Base-by-base conservation (phyloP, 2,113 vertebrate genomes). In the Xenotilapia longispinis region DNA sequence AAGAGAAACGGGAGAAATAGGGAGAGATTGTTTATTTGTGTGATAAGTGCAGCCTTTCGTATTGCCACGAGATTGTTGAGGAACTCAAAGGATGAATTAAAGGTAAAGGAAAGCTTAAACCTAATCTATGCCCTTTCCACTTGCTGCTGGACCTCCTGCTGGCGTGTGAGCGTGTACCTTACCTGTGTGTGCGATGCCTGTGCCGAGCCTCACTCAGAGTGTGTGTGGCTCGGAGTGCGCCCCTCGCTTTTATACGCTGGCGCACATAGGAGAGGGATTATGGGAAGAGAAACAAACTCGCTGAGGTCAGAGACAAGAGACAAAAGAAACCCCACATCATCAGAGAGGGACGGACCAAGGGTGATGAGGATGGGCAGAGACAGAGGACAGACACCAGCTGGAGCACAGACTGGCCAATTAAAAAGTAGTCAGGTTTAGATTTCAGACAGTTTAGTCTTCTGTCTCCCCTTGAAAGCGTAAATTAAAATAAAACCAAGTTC, bases 251-350 rank as follows among this genome's bases (percentile, higher is more conserved):
- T 97, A 97, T 97, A 97, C 94, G 83, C 97, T 97, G 96, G 96
- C 96, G 94, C 93, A 65, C 94, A 93, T 80, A 54, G 90, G 89
- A 88, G 91, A 83, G 87, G 96, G 96, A 97, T 97, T 96, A 97
- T 31, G 6, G 53, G 33, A 9, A 88, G 86, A 96, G 94, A 97
- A 96, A 92, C 82, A 93, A 96, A 97, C 89, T 87, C 91, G 95
- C 96, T 95, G 96, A 95, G 94, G 92, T 94, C 92, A 95, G 94
- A 95, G 91, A 15, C 45, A 6, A 15, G 84, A 85, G 85, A 96
- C 94, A 97, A 97, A 95, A 95, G 95, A 97, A 96, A 57, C 78
- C 85, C 91, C 65, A 42, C 95, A 95, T 97, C 96, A 97, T 96
- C 96, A 96, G 83, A 88, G 90, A 88, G 92, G 87, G 87, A 92